Evolutionary conservation across 92 coral and sea anemone genomes (phyloP).

Genomic region (Palythoa heliodiscus): DNA sequence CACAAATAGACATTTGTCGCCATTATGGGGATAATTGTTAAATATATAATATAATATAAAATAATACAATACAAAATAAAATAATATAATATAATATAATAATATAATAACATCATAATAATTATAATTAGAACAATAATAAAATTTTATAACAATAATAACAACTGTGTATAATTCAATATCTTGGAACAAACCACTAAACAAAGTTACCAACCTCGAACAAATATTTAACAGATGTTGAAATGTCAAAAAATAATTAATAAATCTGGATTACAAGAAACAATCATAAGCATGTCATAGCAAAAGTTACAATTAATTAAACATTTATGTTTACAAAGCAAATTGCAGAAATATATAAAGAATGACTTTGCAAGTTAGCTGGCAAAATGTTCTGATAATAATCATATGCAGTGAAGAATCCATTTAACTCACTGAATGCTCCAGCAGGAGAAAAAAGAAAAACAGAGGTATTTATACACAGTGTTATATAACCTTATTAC

Average conservation of each 20-base stretch:
- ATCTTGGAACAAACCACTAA: too few relatives aligned
- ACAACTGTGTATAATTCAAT: too few relatives aligned
- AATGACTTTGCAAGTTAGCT: neutral
- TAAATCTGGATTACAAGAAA: neutral
- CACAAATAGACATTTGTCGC: too few relatives aligned
- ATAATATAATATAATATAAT: too few relatives aligned
- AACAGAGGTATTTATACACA: neutral
- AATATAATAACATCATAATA: too few relatives aligned
- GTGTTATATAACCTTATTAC: neutral
- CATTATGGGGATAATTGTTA: too few relatives aligned
- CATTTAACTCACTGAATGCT: neutral
- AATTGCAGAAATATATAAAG: neutral
- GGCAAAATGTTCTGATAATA: neutral
- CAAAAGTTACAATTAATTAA: neutral
- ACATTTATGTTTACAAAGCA: neutral
- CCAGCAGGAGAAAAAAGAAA: neutral
- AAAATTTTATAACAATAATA: too few relatives aligned
- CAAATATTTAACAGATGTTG: too few relatives aligned
- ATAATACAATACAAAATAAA: too few relatives aligned
- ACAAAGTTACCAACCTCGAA: too few relatives aligned
- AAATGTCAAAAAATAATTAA: neutral
- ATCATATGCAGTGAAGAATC: neutral
- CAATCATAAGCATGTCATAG: neutral
- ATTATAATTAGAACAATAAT: too few relatives aligned
- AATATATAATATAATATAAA: too few relatives aligned